Evolutionary conservation across 1,140 invertebrate species (phyloP), one percentile per base, ranked within the genome.

Genomic region (fruit fly (Drosophila melanogaster)): DNA sequence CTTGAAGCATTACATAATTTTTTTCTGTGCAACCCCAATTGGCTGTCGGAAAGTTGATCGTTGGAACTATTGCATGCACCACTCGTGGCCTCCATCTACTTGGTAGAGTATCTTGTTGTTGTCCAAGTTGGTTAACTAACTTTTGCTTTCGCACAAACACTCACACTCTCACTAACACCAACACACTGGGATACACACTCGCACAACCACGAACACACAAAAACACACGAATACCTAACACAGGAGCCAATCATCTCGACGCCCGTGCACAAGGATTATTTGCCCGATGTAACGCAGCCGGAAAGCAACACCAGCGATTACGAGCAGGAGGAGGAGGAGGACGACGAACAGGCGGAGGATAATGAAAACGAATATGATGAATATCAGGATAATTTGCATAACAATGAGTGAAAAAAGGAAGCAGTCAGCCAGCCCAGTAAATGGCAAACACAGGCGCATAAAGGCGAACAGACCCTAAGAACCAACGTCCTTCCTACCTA

Each of bases 311-410:
- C 85, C 72, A 91, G 90, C 78, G 91, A 92, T 62, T 90, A 92
- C 66, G 91, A 92, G 64, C 81, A 91, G 64, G 91, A 92, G 67
- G 91, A 92, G 35, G 92, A 92, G 35, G 91, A 92, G 35, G 91
- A 92, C 47, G 91, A 92, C 51, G 87, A 92, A 44, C 85, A 91
- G 69, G 71, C 74, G 46, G 91, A 92, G 60, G 84, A 81, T 62
- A 89, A 89, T 89, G 91, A 92, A 86, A 91, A 92, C 57, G 92
- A 92, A 81, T 91, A 92, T 73, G 90, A 92, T 86, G 92, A 92
- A 84, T 92, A 92, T 92, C 91, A 91, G 74, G 92, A 92, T 56
- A 91, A 92, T 92, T 84, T 92, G 71, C 91, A 92, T 86, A 92
- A 92, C 77, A 86, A 81, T 77, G 81, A 92, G 69, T 90, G 89